Evolutionary conservation across 92 coral and sea anemone species (phyloP).

Genomic region (Umimayanthus kanabou): DNA sequence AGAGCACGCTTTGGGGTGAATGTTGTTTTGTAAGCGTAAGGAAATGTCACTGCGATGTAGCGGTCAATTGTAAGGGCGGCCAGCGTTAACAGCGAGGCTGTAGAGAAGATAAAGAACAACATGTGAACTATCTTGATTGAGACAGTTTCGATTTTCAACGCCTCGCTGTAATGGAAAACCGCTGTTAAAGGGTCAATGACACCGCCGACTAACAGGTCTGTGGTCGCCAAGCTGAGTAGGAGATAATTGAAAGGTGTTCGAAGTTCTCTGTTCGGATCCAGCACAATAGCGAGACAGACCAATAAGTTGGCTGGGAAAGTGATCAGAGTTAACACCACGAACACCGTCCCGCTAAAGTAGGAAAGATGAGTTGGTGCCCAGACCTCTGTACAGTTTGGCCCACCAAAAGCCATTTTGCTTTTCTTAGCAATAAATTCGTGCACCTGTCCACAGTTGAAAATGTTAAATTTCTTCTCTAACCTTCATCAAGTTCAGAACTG

Average conservation of each 20-base stretch:
- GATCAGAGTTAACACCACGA: slow-evolving; percentile 53
- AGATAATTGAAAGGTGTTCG: slow-evolving; percentile 80
- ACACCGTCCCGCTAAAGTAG: slow-evolving; percentile 69
- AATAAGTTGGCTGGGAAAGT: slow-evolving; percentile 81
- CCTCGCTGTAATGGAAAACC: slow-evolving; percentile 70
- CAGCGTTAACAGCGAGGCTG: slow-evolving; percentile 50
- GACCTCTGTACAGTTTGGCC: slow-evolving; percentile 44
- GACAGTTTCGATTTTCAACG: slow-evolving; percentile 58
- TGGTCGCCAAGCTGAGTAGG: slow-evolving; percentile 68
- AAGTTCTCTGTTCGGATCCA: slow-evolving; percentile 77
- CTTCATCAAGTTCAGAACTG: no score
- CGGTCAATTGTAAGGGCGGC: slow-evolving; percentile 80
- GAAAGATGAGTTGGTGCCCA: slow-evolving; percentile 65
- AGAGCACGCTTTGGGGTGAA: slow-evolving; percentile 66
- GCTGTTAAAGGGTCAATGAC: slow-evolving; percentile 76
- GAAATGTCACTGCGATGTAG: slow-evolving; percentile 70
- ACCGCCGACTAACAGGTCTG: slow-evolving; percentile 78
- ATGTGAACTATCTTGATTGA: slow-evolving; percentile 32
- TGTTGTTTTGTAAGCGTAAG: slow-evolving; percentile 60
- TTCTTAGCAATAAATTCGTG: neutral
- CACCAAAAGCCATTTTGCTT: slow-evolving; percentile 14
- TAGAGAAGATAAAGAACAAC: slow-evolving; percentile 59
- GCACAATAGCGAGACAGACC: slow-evolving; percentile 69
- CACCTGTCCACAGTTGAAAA: neutral
- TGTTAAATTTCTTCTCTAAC: no score